Percentiles rank a stretch among this genome's conserved stretches.
phyloP scores from a whole-genome alignment of 2,888 invertebrate genomes.

The Tipula confusa region DNA sequence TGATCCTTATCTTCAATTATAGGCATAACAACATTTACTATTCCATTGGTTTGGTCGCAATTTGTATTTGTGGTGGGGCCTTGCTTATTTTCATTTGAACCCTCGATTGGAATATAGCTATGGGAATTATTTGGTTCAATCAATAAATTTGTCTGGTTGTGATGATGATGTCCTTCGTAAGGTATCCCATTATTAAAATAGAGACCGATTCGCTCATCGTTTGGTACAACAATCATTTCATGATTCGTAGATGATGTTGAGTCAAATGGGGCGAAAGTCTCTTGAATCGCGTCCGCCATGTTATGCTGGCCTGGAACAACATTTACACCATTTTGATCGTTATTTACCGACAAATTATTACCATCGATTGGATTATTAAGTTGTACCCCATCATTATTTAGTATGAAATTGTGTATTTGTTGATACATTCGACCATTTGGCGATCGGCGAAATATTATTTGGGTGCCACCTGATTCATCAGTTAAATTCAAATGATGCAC shows the following conservation, averaged over 20 bases:
- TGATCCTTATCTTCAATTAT: background rate
- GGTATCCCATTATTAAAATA: background rate
- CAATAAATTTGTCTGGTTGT: background rate
- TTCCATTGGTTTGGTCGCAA: background rate
- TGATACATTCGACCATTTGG: background rate
- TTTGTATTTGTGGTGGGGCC: background rate
- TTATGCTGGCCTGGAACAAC: background rate
- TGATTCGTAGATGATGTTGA: background rate
- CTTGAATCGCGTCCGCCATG: background rate
- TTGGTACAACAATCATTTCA: conserved; percentile 13
- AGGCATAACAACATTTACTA: background rate
- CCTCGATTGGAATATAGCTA: background rate
- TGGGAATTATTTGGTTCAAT: background rate
- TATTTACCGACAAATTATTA: background rate
- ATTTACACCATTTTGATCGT: background rate
- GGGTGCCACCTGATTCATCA: background rate
- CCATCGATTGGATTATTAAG: background rate
- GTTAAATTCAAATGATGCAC: background rate
- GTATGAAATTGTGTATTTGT: background rate
- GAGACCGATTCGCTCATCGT: background rate
- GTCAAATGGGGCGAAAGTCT: background rate
- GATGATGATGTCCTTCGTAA: background rate
- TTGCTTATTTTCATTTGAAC: background rate
- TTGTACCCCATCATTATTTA: background rate
- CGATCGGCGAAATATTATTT: conserved; percentile 5